Conservation (phyloP, 1,140 invertebrate genomes). For the Drosophila ercepeae region DNA sequence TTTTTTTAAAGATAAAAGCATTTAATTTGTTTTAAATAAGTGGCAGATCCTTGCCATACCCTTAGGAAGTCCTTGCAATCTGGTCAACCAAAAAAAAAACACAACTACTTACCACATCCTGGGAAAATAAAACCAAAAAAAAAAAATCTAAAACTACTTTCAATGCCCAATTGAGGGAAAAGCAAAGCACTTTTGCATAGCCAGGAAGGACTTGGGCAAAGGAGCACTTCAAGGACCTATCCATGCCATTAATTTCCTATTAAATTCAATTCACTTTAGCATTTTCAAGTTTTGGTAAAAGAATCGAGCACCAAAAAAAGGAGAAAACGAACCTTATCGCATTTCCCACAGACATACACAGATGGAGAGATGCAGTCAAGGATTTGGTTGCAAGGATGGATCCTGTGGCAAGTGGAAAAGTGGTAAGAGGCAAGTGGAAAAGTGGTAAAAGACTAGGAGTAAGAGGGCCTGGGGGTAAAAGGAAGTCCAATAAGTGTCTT, state of each 20-base stretch:
- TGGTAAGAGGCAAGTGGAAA: conserved; percentile 1
- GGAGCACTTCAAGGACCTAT: conserved; percentile 10
- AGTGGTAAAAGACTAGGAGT: background rate
- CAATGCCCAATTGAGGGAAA: background rate
- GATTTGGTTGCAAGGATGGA: conserved; percentile 9
- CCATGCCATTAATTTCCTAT: conserved; percentile 38
- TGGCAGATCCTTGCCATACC: background rate
- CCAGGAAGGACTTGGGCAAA: conserved; percentile 1
- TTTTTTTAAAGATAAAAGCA: background rate
- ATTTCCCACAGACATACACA: conserved; percentile 23
- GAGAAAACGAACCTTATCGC: conserved; percentile 30
- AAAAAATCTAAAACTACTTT: background rate
- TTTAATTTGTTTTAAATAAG: background rate
- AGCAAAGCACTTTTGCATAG: conserved; percentile 28
- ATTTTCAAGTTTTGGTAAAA: conserved; percentile 30
- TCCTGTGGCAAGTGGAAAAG: background rate
- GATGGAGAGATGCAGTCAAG: conserved; percentile 18
- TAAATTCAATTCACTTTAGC: conserved; percentile 41
- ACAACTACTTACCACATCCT: background rate
- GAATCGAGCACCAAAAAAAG: background rate
- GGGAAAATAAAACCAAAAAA: background rate
- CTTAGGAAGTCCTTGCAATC: background rate
- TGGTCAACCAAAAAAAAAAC: conserved; percentile 5
- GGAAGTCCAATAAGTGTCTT: conserved; percentile 49
- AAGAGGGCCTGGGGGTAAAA: background rate